These are phyloP conservation scores for Anolis apletophallus DNA, from an alignment of 2,797 vertebrate species.

Conservation along the genomic window DNA sequence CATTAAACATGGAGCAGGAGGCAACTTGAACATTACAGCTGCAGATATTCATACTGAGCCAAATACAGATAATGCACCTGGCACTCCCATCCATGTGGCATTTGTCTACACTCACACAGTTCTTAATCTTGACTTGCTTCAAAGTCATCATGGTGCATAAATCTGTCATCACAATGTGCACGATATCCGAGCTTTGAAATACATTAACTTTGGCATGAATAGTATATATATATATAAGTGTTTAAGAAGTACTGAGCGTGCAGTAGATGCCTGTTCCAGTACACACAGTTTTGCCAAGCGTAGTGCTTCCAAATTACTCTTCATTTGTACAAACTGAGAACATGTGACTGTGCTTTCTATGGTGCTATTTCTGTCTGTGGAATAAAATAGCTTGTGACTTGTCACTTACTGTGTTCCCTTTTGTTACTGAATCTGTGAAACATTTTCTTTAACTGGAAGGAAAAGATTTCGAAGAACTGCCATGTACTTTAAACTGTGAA, in stretches of 20 bases:
- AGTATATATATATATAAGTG: conserved; percentile 15
- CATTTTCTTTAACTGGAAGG: conserved; percentile 32
- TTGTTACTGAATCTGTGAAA: conserved; percentile 45
- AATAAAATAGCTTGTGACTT: conserved; percentile 49
- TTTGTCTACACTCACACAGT: conserved; percentile 48
- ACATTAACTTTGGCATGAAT: conserved; percentile 51
- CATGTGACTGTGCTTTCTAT: conserved; percentile 42
- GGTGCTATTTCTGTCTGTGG: conserved; percentile 50
- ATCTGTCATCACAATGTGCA: conserved; percentile 35
- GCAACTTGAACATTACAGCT: conserved; percentile 56
- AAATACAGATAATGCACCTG: conserved; percentile 60
- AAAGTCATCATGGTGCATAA: conserved; percentile 31
- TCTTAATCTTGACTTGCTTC: conserved; percentile 54
- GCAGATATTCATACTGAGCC: conserved; percentile 51
- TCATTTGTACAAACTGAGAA: conserved; percentile 19
- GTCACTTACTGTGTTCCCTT: conserved; percentile 45
- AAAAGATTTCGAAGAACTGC: conserved; percentile 19
- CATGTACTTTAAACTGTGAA: neutral
- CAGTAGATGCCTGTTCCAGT: conserved; percentile 29
- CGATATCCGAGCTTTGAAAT: conserved; percentile 6
- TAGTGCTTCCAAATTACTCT: conserved; percentile 39
- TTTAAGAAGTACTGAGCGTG: conserved; percentile 60
- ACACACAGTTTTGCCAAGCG: conserved; percentile 60
- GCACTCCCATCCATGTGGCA: conserved; percentile 60
- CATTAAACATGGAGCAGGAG: conserved; percentile 57